Conservation (phyloP, 2,888 invertebrate species). For the Hofmannophila pseudospretella region DNA sequence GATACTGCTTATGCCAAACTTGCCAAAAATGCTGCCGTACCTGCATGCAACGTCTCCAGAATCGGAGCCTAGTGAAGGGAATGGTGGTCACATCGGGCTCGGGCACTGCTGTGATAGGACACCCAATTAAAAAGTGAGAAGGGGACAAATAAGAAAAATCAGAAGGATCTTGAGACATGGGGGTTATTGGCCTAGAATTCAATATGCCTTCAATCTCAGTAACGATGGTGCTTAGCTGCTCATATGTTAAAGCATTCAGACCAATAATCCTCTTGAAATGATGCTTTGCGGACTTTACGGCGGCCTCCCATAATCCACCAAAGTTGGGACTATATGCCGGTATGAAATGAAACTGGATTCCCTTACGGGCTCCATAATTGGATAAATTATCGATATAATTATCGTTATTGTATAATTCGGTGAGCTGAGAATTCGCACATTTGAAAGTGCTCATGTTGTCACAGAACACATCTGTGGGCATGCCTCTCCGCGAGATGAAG, state of each 20-base stretch:
- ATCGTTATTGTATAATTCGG: neutral
- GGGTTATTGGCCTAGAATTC: conserved; percentile 25
- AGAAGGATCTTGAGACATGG: conserved; percentile 19
- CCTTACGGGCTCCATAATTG: no score
- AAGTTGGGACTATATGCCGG: conserved; percentile 14
- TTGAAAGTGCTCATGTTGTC: conserved; percentile 10
- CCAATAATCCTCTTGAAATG: conserved; percentile 9
- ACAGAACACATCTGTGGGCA: conserved; percentile 4
- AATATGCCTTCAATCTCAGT: conserved; percentile 21
- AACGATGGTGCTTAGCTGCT: conserved; percentile 11
- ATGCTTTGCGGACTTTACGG: conserved; percentile 10
- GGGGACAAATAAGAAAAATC: conserved; percentile 27
- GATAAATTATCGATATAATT: no score
- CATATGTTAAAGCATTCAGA: conserved; percentile 5
- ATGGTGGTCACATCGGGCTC: neutral
- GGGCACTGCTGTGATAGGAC: conserved; percentile 10
- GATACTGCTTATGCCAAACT: conserved; percentile 1
- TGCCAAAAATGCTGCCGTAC: conserved; percentile 2
- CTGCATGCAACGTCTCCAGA: neutral
- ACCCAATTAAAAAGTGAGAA: conserved; percentile 30
- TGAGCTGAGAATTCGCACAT: neutral
- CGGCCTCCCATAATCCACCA: conserved; percentile 15
- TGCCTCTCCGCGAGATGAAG: conserved; percentile 10
- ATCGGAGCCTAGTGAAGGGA: neutral
- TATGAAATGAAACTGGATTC: conserved; percentile 13